Base-by-base conservation (phyloP, 2,888 invertebrate genomes). In the Nyleta sp. region DNA sequence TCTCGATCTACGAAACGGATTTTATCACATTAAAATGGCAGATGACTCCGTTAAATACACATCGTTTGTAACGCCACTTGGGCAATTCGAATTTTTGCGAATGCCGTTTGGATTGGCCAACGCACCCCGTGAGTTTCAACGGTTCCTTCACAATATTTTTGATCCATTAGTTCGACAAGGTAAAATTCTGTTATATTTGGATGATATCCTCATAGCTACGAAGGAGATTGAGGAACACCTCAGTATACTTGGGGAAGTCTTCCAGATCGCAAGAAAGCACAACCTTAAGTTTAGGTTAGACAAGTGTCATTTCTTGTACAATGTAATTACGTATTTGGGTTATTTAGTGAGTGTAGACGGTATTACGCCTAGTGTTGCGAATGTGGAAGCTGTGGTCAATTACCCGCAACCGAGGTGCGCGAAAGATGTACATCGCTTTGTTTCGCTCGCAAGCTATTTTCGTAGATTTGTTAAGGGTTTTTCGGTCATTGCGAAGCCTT, bases 91-190 rank as follows among this genome's bases (percentile, higher is more conserved):
- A 33, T 52, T 17, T 17, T 17, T 33, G 4, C 52, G 52, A 1
- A 52, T 52, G 33, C 52, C 52, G 1, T 52, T 52, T 33, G 52
- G 52, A 1, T 18, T 52, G 31, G 33, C 52, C 2, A 52, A 52
- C n/a, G 52, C 33, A 10, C 52, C 52, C 15, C 31, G 52, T 6
- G 52, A 52, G 7, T 52, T 52, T 11, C 52, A 52, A 18, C 5
- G 33, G 4, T 52, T 17, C 33, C 13, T 52, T 18, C 18, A 52
- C 10, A 17, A 24, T 52, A 33, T 52, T 17, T 52, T 52, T 18
- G 52, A 52, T 7, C 10, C 10, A 7, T 24, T 24, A 24, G 24
- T 24, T 24, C 24, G 24, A 24, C 24, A 24, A 7, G 24, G 24
- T 24, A 24, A 24, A 24, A 24, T 24, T 7, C 3, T 5, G 7